Evolutionary conservation across 2,113 vertebrate species (phyloP), one percentile per base, ranked within the genome.

Genomic region (Neoarius graeffei): DNA sequence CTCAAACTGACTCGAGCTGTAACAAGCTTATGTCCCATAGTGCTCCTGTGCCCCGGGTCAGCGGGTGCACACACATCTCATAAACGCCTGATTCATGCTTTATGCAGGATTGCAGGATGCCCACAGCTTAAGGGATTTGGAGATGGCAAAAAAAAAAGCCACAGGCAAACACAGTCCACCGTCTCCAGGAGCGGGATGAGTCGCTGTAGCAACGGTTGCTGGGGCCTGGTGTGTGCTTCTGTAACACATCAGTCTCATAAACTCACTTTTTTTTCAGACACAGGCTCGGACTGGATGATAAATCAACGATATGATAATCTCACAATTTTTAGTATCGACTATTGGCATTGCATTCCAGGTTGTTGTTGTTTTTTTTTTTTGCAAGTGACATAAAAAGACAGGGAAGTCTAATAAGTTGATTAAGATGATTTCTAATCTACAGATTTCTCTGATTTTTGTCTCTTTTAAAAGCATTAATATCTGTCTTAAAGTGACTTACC

Each of bases 121-220:
- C 88, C 87, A 86, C 90, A 87, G 90, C 87, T 91, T 91, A 91
- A 90, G 48, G 89, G 90, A 91, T 90, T 90, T 89, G 69, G 27
- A 4, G 20, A 85, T 83, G n/a, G 66, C 54, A 77, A 84, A 86
- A 79, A 23, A 89, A 84, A 86, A 80, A 13, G 3, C n/a, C 79
- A 60, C 9, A 54, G 59, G 60, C 88, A 91, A 91, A 91, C 86
- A 91, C 35, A 15, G 86, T 85, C 76, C 86, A 91, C 25, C 9
- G 86, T 85, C 82, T 56, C 84, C 77, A 84, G 77, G 76, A 59
- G 50, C 69, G 25, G 23, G 89, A 81, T 74, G 87, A 56, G 85
- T 90, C 66, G 56, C 89, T 83, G 80, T 88, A 86, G 83, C 67
- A 67, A 90, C 80, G 54, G 71, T 86, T 60, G 60, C 85, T 66